A percentile compares a stretch with the other conserved stretches of the same genome.
These are phyloP conservation scores for Lepus townsendii DNA, from an alignment of 2,797 vertebrate genomes.

Conservation along the genomic window DNA sequence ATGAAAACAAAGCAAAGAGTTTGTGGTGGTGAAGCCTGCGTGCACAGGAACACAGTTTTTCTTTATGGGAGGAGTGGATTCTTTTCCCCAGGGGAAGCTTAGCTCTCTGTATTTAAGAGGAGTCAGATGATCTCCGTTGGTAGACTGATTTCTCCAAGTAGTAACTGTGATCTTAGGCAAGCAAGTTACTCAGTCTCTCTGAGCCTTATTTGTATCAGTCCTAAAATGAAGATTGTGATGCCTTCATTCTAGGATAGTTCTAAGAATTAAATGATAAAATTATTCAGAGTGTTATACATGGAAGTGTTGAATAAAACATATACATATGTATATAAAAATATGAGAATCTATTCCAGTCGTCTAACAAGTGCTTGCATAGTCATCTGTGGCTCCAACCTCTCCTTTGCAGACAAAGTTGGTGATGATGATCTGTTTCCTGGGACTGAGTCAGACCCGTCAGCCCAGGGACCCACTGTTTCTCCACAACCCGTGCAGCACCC, in stretches of 20 bases:
- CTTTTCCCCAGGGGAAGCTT: neutral
- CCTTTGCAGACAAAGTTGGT: conserved; percentile 61
- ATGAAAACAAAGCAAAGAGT: neutral
- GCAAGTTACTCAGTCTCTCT: conserved; percentile 40
- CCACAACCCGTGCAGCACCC: conserved; percentile 38
- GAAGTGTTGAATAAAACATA: conserved; percentile 20
- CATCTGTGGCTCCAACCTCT: conserved; percentile 13
- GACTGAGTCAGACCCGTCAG: conserved; percentile 76
- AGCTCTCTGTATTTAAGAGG: neutral
- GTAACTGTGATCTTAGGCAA: neutral
- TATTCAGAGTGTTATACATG: neutral
- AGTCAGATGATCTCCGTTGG: neutral
- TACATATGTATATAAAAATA: neutral
- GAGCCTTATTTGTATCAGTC: conserved; percentile 12
- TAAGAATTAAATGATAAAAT: conserved; percentile 62
- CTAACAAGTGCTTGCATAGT: conserved; percentile 33
- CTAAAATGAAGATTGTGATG: conserved; percentile 36
- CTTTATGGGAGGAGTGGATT: neutral
- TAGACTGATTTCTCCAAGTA: neutral
- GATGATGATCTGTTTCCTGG: conserved; percentile 65
- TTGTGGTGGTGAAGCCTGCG: neutral
- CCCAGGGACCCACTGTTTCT: conserved; percentile 39
- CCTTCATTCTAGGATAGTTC: conserved; percentile 33
- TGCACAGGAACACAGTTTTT: neutral
- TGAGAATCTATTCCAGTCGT: conserved; percentile 6